Base-by-base conservation (phyloP, 2,888 invertebrate genomes). In the Erebia aethiops region DNA sequence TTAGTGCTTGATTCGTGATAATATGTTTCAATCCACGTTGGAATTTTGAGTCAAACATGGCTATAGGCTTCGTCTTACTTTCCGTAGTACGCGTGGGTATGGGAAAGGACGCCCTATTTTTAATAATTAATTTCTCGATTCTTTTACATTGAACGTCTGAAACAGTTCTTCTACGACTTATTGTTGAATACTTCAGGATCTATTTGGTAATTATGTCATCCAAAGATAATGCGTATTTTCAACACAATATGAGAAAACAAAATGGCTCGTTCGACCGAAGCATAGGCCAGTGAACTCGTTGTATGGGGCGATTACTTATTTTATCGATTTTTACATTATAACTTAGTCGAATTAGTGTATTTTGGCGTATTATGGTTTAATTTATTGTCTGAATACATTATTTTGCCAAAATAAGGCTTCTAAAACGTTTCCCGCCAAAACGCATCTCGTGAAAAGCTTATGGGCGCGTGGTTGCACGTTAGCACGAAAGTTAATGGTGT, bases 11-110 rank as follows among this genome's bases (percentile, higher is more conserved):
- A 84, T 90, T 89, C 82, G 71, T 80, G 79, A 74, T 87, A 88
- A 86, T 87, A 81, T 81, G 80, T 86, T 86, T 85, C 79, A 81
- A 88, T 92, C 92, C 93, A 93, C 93, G 93, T 92, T 91, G 93
- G 91, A 91, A 93, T 93, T 91, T 87, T 84, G 85, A 82, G 88
- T 93, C 93, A 91, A 93, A 93, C 91, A 93, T 94, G 93, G 93
- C 93, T 87, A 88, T 93, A 86, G 86, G 87, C 88, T 85, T 91
- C 88, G 85, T 84, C 88, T 85, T 91, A 92, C 91, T 92, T 90
- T 90, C 86, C 86, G 84, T 91, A 90, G 87, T 89, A 90, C 84
- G 92, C 93, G 92, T 93, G 92, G 92, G 91, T 92, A 91, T 86
- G 83, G 88, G 80, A 82, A 85, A 85, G 84, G 92, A 89, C 89